Percentiles rank a stretch among this genome's conserved stretches.
phyloP scores from a whole-genome alignment of 2,888 invertebrate genomes.

The Phyto melanocephala region DNA sequence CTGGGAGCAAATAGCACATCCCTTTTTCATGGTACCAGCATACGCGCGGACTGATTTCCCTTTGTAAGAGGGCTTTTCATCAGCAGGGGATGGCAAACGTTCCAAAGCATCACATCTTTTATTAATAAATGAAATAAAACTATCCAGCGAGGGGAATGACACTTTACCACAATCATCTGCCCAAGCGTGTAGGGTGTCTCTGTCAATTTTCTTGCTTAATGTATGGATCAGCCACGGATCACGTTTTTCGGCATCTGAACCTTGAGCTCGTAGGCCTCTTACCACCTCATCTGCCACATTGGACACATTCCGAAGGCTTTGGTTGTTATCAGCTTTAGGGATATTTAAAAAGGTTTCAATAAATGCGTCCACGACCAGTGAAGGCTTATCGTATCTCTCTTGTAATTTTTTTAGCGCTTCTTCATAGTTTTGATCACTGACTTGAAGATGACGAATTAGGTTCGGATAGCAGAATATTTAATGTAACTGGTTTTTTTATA shows the following conservation, averaged over 20 bases:
- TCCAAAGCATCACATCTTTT: conserved; percentile 36
- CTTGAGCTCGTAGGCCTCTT: conserved; percentile 41
- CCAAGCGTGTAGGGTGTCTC: conserved; percentile 38
- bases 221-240: conserved; percentile 55
- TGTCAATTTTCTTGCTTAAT: conserved; percentile 34
- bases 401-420: conserved; percentile 34
- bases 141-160: conserved; percentile 29
- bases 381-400: conserved; percentile 46
- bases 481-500: too few species aligned
- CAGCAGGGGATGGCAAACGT: background rate
- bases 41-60: background rate
- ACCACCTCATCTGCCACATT: conserved; percentile 47
- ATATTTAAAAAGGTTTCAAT: conserved; percentile 41
- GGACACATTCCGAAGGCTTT: background rate
- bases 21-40: background rate
- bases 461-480: conserved; percentile 35
- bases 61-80: background rate
- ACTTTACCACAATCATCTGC: conserved; percentile 29
- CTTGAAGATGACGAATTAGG: conserved; percentile 21
- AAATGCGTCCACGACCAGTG: conserved; percentile 41
- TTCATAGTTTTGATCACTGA: conserved; percentile 23
- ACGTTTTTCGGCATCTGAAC: conserved; percentile 27
- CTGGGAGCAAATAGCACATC: background rate
- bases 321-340: background rate
- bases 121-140: conserved; percentile 34